phyloP scores from a whole-genome alignment of 2,888 invertebrate species.

The Eretmocerus hayati region DNA sequence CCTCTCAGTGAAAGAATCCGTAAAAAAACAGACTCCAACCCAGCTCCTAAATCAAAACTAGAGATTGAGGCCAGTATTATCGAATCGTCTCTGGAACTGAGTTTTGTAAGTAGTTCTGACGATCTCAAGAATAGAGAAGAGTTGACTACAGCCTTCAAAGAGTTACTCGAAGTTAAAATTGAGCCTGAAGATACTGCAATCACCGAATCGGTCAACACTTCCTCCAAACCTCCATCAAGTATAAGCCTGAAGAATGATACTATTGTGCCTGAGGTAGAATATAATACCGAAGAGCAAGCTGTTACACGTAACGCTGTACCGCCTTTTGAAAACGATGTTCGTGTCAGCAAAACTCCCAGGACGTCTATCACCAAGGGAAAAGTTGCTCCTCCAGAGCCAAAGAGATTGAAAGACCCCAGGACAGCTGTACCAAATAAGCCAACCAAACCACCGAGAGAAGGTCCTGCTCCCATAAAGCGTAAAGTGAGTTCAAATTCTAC shows the following conservation, averaged over 20 bases:
- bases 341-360: slow-evolving; percentile 3
- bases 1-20: slow-evolving; percentile 43
- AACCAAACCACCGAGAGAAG: slow-evolving; percentile 37
- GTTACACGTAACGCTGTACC: not conserved
- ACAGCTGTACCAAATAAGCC: slow-evolving; percentile 40
- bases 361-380: slow-evolving; percentile 1
- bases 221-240: slow-evolving; percentile 2
- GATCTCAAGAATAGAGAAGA: slow-evolving; percentile 35
- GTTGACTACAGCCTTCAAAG: slow-evolving; percentile 37
- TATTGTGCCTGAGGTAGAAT: slow-evolving; percentile 1
- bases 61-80: slow-evolving; percentile 42
- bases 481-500: slow-evolving; percentile 40
- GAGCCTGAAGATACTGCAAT: slow-evolving; percentile 20
- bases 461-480: slow-evolving; percentile 39
- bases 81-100: slow-evolving; percentile 40
- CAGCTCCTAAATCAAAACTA: slow-evolving; percentile 31
- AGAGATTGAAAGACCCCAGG: slow-evolving; percentile 39
- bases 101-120: slow-evolving; percentile 27
- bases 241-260: not conserved
- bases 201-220: not conserved
- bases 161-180: slow-evolving; percentile 39
- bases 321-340: slow-evolving; percentile 1
- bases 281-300: slow-evolving; percentile 4
- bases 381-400: slow-evolving; percentile 8
- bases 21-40: slow-evolving; percentile 35